These are phyloP conservation scores for Epistrophella euchroma DNA, from an alignment of 2,888 invertebrate genomes.

Conservation along the genomic window DNA sequence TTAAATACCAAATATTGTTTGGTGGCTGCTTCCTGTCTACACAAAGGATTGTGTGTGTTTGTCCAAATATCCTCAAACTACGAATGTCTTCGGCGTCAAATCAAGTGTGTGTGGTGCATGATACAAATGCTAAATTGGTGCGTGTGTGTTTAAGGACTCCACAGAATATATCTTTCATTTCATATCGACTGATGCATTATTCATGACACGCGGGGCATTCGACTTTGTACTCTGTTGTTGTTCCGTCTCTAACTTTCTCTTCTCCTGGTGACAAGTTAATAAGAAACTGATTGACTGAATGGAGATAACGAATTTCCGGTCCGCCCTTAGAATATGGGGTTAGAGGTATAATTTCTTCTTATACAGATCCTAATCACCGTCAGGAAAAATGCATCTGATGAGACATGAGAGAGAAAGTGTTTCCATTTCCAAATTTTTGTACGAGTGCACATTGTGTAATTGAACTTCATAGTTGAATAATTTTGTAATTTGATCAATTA, in stretches of 20 bases:
- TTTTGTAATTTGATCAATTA: conserved; percentile 75
- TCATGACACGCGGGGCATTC: conserved; percentile 64
- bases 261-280: conserved; percentile 76
- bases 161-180: conserved; percentile 37
- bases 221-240: conserved; percentile 21
- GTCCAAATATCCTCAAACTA: conserved; percentile 73
- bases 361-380: conserved; percentile 71
- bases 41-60: conserved; percentile 74
- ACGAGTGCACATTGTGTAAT: conserved; percentile 73
- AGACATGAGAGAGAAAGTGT: conserved; percentile 58
- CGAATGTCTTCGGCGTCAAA: conserved; percentile 67
- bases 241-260: conserved; percentile 54
- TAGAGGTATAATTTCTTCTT: conserved; percentile 29
- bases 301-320: conserved; percentile 77
- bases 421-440: conserved; percentile 60
- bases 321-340: conserved; percentile 14
- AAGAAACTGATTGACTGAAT: conserved; percentile 77
- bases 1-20: conserved; percentile 76
- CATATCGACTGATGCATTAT: conserved; percentile 64
- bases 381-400: conserved; percentile 69
- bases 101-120: conserved; percentile 74
- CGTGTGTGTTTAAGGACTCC: conserved; percentile 73
- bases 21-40: conserved; percentile 72
- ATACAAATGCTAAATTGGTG: conserved; percentile 75
- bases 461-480: conserved; percentile 76